Conservation (phyloP, 2,888 invertebrate species). For the Argyresthia albistria region DNA sequence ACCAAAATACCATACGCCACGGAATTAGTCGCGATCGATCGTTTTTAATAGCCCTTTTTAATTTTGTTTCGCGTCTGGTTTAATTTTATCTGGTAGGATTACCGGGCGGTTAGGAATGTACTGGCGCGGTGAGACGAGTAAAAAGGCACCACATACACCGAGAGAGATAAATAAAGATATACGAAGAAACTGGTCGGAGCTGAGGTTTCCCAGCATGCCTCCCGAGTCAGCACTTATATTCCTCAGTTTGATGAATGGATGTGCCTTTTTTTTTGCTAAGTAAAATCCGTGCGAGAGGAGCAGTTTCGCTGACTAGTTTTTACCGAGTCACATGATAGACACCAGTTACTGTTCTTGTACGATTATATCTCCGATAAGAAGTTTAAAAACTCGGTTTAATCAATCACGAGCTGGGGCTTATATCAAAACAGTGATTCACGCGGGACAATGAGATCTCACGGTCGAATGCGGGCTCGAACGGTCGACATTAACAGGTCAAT, state of each 20-base stretch:
- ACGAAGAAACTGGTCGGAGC: constrained; percentile 47
- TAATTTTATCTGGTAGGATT: constrained; percentile 71
- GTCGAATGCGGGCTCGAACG: constrained; percentile 63
- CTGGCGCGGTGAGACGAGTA: constrained; percentile 56
- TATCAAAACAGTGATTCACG: constrained; percentile 6
- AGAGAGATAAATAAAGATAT: constrained; percentile 64
- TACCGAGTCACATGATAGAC: constrained; percentile 25
- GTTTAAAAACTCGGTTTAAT: not conserved
- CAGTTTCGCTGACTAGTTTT: constrained; percentile 34
- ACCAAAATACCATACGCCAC: constrained; percentile 52
- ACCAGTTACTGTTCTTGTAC: not conserved
- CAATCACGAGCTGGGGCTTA: not conserved
- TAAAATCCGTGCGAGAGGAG: constrained; percentile 28
- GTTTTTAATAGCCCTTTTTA: constrained; percentile 63
- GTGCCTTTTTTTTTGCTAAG: constrained; percentile 30
- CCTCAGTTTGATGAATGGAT: constrained; percentile 55
- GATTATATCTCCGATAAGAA: constrained; percentile 16
- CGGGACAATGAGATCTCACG: constrained; percentile 47
- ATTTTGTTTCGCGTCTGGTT: constrained; percentile 72
- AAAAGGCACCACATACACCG: constrained; percentile 53
- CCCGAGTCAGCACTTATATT: constrained; percentile 27
- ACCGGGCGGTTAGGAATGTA: constrained; percentile 66
- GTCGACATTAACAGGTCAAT: constrained; percentile 36
- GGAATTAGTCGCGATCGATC: constrained; percentile 64
- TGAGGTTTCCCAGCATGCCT: constrained; percentile 51